Evolutionary conservation across 2,113 vertebrate species (phyloP), one percentile per base, ranked within the genome.

Genomic region (Calyptomena viridis): DNA sequence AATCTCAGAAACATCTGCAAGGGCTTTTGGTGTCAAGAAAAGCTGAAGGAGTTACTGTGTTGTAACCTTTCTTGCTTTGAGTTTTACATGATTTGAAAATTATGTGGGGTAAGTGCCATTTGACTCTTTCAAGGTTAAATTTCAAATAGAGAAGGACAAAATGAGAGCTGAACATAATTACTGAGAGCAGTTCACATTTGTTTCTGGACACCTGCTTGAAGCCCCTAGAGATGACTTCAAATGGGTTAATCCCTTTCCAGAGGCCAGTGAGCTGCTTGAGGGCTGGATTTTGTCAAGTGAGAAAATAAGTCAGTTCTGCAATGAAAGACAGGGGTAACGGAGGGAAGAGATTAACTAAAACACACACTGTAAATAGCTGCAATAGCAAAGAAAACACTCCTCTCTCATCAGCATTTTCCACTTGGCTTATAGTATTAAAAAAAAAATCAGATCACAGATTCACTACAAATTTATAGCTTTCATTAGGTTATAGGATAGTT

Each of bases 121-220:
- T 95, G 88, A 93, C 90, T 96, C 71, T 78, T 97, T 94, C 89
- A 96, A 97, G 89, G 93, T 92, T 97, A 95, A 86, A 87, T 97
- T 97, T 96, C 96, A 97, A 92, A 93, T 58, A 94, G 59, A 74
- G 91, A 97, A 97, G 86, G 87, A 90, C 80, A 95, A 87, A 96
- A 58, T 33, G n/a, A 84, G 71, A 97, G 37, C 69, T 92, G 67
- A 97, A 95, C 94, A 84, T 93, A 97, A 97, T 97, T 96, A 97
- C 58, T 80, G 75, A 95, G 50, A 89, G 60, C 39, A 82, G 62
- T 31, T 62, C 71, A 84, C 91, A 94, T 89, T 88, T 97, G 93
- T 74, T 96, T 93, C 67, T 95, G 50, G 12, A 85, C 76, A 80
- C 47, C 84, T 95, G 62, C 75, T 90, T 95, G 77, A 82, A 97